phyloP scores from a whole-genome alignment of 2,888 invertebrate species.

The Andricus quercusramuli region DNA sequence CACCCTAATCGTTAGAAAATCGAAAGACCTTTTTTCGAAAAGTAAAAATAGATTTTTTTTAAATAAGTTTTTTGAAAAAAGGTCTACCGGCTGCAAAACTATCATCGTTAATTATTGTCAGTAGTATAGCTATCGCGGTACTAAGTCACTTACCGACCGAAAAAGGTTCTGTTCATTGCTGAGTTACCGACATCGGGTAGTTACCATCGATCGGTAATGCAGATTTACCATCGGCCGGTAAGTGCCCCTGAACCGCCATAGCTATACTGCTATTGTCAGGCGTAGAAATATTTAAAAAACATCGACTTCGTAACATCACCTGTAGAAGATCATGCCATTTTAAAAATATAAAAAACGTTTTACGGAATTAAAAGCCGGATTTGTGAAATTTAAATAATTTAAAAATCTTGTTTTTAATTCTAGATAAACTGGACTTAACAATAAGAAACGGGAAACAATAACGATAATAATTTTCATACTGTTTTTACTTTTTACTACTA shows the following conservation, averaged over 20 bases:
- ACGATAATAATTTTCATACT: conserved; percentile 75
- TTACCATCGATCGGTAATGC: too few relatives aligned
- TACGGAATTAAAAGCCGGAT: conserved; percentile 2
- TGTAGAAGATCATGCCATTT: conserved; percentile 11
- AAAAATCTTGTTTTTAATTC: conserved; percentile 15
- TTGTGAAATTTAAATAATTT: neutral
- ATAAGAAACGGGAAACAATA: conserved; percentile 75
- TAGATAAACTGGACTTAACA: conserved; percentile 61
- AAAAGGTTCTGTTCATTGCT: too few relatives aligned
- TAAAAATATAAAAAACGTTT: conserved; percentile 14
- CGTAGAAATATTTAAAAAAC: conserved; percentile 23
- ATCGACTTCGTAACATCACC: conserved; percentile 4
- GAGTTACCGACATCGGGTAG: too few relatives aligned
- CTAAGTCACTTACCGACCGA: too few relatives aligned
- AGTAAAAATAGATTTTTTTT: neutral
- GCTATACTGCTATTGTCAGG: neutral
- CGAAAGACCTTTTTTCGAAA: neutral
- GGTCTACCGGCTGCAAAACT: neutral
- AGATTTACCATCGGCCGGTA: too few relatives aligned
- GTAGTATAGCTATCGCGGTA: too few relatives aligned
- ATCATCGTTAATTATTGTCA: neutral
- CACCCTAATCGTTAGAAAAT: conserved; percentile 15
- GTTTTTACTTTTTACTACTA: conserved; percentile 76
- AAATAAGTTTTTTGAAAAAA: neutral
- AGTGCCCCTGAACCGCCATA: too few relatives aligned